Evolutionary conservation across 2,888 invertebrate species (phyloP), one percentile per base, ranked within the genome.

Genomic region (Cryptocephalus moraei): DNA sequence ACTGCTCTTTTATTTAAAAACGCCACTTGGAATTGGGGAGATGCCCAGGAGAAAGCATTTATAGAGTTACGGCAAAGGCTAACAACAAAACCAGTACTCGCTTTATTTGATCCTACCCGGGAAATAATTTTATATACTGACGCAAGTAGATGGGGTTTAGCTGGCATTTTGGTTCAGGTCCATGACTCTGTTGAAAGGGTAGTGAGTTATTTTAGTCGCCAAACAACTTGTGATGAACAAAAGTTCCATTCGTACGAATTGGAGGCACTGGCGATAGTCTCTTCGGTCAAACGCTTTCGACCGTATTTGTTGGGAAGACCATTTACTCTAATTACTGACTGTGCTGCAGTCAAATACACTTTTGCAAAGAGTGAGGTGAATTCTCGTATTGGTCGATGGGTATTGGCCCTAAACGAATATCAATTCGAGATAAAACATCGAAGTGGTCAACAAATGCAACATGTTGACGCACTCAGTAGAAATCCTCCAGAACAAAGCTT

Each of bases 211-310:
- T 55, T 33, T 45, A 52, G 50, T 33, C 11, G 38, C 12, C 45
- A 50, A 32, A 55, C 53, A n/a, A 47, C 32, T 10, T 9, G 10
- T 10, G 31, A 12, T 1, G 49, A 53, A 41, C 34, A 55, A 46
- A 46, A 44, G 8, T 52, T 46, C 42, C 49, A 51, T 49, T 55
- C 55, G 10, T 55, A 52, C 36, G 53, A 54, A 32, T 43, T 51
- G 12, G 51, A 54, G 45, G 12, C 34, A 33, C 42, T 41, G 13
- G 45, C 48, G 9, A 48, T 45, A 41, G 33, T 45, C 22, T 32
- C 32, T 13, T 14, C 32, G 9, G 8, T 47, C 11, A 14, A 43
- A 14, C 41, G 32, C 8, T 43, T 43, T 31, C 44, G 41, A 10
- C 36, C 33, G 34, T 46, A 47, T 33, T 11, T 43, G 36, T 32